These are phyloP conservation scores for Caloenas nicobarica DNA, from an alignment of 2,113 vertebrate species.

Conservation along the genomic window DNA sequence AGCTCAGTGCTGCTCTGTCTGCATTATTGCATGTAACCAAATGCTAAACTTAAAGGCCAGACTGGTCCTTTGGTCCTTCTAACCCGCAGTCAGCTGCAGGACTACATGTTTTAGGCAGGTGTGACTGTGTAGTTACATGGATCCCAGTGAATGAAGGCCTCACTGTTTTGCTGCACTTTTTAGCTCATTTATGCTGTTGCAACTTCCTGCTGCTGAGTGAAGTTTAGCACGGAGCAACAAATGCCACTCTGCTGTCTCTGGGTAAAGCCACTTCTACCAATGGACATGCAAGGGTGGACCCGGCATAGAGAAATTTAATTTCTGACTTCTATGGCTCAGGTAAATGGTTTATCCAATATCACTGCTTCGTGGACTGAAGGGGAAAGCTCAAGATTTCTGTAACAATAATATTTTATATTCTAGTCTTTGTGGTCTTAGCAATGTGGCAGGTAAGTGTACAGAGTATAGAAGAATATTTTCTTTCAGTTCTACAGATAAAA, in stretches of 20 bases:
- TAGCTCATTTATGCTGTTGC: background rate
- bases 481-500: background rate
- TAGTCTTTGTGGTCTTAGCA: background rate
- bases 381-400: background rate
- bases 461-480: background rate
- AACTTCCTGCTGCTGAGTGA: background rate
- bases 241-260: background rate
- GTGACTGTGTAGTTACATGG: background rate
- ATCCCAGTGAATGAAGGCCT: background rate
- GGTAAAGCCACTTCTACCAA: background rate
- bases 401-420: background rate
- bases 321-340: background rate
- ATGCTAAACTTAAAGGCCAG: background rate
- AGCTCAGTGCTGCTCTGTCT: background rate
- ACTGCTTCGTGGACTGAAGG: background rate
- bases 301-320: background rate
- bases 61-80: background rate
- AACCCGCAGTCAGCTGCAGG: background rate
- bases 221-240: background rate
- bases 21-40: background rate
- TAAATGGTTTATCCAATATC: background rate
- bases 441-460: background rate
- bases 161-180: background rate
- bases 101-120: background rate
- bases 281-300: background rate